phyloP scores from a whole-genome alignment of 2,113 vertebrate species.

The Brevimyrus niger region DNA sequence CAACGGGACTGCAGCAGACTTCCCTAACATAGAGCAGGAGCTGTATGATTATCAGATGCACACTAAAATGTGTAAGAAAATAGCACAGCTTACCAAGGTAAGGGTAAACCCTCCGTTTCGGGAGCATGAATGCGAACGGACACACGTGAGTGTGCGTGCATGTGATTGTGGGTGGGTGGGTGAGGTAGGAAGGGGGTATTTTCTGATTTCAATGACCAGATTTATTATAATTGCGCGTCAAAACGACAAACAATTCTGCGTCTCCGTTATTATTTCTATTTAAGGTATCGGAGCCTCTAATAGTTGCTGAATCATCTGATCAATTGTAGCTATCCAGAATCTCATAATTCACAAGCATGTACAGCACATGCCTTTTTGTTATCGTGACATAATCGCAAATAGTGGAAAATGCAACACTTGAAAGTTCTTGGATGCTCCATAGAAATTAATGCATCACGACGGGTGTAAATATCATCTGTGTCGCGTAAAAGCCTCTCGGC shows the following conservation, averaged over 20 bases:
- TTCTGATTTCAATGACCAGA: background rate
- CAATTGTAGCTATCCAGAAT: background rate
- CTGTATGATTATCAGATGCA: constrained; percentile 74
- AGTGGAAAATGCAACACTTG: background rate
- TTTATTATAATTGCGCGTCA: background rate
- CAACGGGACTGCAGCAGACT: constrained; percentile 67
- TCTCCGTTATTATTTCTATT: background rate
- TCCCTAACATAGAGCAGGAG: constrained; percentile 59
- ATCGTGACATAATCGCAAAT: background rate
- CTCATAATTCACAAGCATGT: background rate
- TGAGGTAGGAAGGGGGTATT: background rate
- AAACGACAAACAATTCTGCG: background rate
- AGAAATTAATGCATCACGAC: background rate
- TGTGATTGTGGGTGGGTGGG: background rate
- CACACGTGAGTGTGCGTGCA: background rate
- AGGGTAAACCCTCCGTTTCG: constrained; percentile 23
- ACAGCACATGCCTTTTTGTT: constrained; percentile 2
- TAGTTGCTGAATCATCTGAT: constrained; percentile 1
- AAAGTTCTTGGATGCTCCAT: background rate
- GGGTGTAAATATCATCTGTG: background rate
- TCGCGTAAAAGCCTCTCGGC: background rate
- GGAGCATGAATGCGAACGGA: background rate
- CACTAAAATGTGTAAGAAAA: constrained; percentile 97
- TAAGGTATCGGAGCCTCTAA: background rate
- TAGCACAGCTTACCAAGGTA: constrained; percentile 98